Conservation (phyloP, 2,797 vertebrate genomes). For the Eupleurogrammus muticus region DNA sequence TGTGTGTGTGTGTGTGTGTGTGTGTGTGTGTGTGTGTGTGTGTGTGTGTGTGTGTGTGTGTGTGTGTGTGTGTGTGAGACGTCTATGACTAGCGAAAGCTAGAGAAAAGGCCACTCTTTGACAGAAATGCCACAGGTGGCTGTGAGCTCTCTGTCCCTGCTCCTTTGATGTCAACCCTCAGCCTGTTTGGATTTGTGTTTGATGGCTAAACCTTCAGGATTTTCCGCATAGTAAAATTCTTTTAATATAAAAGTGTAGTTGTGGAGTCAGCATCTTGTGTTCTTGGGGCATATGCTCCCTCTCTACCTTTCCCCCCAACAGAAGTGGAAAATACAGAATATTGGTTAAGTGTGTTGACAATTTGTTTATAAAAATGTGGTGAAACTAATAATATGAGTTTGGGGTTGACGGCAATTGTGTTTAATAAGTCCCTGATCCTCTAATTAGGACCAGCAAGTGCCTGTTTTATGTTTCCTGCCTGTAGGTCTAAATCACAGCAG, state of each 20-base stretch:
- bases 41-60: conserved; percentile 25
- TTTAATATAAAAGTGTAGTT: conserved; percentile 40
- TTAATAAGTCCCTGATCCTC: conserved; percentile 74
- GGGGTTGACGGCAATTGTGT: conserved; percentile 73
- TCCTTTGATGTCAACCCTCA: conserved; percentile 67
- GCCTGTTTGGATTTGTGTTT: conserved; percentile 57
- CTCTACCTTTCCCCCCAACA: not conserved
- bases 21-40: conserved; percentile 6
- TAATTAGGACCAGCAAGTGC: conserved; percentile 71
- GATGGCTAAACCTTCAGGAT: conserved; percentile 44
- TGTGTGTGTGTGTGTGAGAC: conserved; percentile 17
- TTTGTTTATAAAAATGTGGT: conserved; percentile 68
- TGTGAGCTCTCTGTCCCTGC: conserved; percentile 66
- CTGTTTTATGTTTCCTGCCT: conserved; percentile 69
- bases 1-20: conserved; percentile 14
- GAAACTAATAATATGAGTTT: conserved; percentile 74
- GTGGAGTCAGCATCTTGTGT: conserved; percentile 5
- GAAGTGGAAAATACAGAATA: conserved; percentile 3
- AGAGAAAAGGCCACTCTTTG: conserved; percentile 70
- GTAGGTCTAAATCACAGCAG: conserved; percentile 70
- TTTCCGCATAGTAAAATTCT: conserved; percentile 29
- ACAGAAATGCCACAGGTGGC: conserved; percentile 72
- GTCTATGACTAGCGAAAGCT: conserved; percentile 46
- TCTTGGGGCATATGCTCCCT: conserved; percentile 3
- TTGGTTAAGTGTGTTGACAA: conserved; percentile 36